phyloP scores from a whole-genome alignment of 1,140 invertebrate genomes.

The Pollicipes pollicipes region DNA sequence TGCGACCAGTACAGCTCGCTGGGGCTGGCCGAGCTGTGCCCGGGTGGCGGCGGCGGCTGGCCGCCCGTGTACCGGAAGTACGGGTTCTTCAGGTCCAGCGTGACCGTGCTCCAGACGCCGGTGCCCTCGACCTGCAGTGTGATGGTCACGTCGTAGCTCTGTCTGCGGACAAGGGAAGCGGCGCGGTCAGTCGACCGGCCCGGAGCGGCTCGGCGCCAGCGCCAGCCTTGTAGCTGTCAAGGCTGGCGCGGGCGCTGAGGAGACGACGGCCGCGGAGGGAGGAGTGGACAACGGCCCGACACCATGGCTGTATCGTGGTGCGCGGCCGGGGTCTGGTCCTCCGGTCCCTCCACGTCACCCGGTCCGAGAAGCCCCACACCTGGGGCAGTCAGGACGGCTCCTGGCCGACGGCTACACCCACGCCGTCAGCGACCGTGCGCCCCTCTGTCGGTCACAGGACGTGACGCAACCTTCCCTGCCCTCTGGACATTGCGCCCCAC shows the following conservation, averaged over 20 bases:
- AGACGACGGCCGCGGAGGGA: background rate
- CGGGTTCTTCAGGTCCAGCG: constrained; percentile 94
- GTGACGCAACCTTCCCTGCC: too few species aligned
- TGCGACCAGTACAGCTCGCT: constrained; percentile 80
- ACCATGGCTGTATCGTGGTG: background rate
- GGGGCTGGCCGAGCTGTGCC: constrained; percentile 68
- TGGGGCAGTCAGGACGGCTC: too few species aligned
- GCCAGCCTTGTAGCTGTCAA: too few species aligned
- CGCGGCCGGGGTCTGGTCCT: too few species aligned
- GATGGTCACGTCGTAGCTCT: constrained; percentile 98
- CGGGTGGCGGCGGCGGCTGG: constrained; percentile 59
- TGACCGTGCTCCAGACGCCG: constrained; percentile 62
- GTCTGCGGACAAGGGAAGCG: constrained; percentile 36
- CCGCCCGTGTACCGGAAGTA: constrained; percentile 87
- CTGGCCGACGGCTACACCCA: too few species aligned
- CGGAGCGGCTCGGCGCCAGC: too few species aligned
- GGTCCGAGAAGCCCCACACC: too few species aligned
- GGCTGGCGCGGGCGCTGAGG: too few species aligned
- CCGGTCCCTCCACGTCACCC: too few species aligned
- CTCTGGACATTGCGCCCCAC: too few species aligned
- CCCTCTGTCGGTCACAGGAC: too few species aligned
- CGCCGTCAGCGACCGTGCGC: too few species aligned
- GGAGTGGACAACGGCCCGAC: background rate
- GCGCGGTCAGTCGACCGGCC: background rate
- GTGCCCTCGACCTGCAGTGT: constrained; percentile 78